phyloP scores from a whole-genome alignment of 2,797 vertebrate genomes.

The Acrossocheilus fasciatus region DNA sequence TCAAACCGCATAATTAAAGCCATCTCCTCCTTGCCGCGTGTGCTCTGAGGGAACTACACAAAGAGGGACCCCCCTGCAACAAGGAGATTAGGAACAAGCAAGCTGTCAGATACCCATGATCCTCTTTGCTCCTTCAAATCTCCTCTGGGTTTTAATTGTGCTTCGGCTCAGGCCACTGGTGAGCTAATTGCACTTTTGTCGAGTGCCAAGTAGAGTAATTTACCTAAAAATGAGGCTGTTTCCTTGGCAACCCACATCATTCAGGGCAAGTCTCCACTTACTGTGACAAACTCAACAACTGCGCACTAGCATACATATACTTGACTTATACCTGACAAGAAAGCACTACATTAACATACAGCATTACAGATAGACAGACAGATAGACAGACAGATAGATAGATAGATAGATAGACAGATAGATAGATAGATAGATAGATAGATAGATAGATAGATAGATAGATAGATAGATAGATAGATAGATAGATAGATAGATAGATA shows the following conservation, averaged over 20 bases:
- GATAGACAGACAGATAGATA: background rate
- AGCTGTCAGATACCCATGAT: constrained; percentile 50
- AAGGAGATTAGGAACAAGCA: constrained; percentile 42
- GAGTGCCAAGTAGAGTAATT: constrained; percentile 48
- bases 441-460: background rate
- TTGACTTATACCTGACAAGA: constrained; percentile 24
- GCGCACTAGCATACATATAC: constrained; percentile 6
- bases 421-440: background rate
- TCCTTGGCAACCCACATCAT: constrained; percentile 59
- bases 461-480: background rate
- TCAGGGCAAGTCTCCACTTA: constrained; percentile 20
- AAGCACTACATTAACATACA: background rate
- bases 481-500: background rate
- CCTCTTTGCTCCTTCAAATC: constrained; percentile 45
- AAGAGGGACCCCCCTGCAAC: constrained; percentile 32
- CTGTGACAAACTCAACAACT: constrained; percentile 39
- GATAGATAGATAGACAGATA: background rate
- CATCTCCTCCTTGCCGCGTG: constrained; percentile 6
- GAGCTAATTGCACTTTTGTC: constrained; percentile 67
- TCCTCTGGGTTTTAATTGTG: constrained; percentile 50
- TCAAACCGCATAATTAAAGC: constrained; percentile 36
- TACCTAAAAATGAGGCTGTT: constrained; percentile 63
- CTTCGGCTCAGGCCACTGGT: constrained; percentile 38
- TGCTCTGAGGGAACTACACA: constrained; percentile 20
- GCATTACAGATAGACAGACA: background rate